phyloP scores from a whole-genome alignment of 2,797 vertebrate genomes.

The Eulemur mongoz region DNA sequence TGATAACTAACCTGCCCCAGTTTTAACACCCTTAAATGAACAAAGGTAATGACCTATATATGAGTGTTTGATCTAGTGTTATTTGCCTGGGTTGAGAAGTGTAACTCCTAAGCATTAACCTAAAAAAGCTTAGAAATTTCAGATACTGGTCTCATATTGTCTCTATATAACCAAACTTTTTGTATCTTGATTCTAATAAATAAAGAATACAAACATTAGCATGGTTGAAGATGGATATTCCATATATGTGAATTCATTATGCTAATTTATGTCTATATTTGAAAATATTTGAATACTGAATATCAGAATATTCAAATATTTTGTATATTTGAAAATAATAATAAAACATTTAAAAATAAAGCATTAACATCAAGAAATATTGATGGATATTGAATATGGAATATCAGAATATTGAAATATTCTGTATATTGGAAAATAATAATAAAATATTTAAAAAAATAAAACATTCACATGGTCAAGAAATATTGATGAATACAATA shows the following conservation, averaged over 20 bases:
- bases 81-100: neutral
- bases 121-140: neutral
- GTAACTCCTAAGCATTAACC: neutral
- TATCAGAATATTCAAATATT: too few species aligned
- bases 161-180: neutral
- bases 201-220: neutral
- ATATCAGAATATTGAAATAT: too few species aligned
- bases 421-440: neutral
- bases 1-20: neutral
- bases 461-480: neutral
- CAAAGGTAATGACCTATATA: neutral
- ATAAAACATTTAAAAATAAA: neutral
- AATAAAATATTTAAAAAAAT: neutral
- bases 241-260: neutral
- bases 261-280: neutral
- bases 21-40: neutral
- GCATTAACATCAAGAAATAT: neutral
- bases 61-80: neutral
- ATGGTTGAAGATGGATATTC: neutral
- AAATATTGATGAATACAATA: neutral
- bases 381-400: neutral
- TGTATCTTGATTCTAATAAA: neutral
- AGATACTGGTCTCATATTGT: neutral
- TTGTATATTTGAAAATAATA: neutral
- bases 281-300: neutral